Conservation (phyloP, 2,113 vertebrate species). For the Pyrgilauda ruficollis region DNA sequence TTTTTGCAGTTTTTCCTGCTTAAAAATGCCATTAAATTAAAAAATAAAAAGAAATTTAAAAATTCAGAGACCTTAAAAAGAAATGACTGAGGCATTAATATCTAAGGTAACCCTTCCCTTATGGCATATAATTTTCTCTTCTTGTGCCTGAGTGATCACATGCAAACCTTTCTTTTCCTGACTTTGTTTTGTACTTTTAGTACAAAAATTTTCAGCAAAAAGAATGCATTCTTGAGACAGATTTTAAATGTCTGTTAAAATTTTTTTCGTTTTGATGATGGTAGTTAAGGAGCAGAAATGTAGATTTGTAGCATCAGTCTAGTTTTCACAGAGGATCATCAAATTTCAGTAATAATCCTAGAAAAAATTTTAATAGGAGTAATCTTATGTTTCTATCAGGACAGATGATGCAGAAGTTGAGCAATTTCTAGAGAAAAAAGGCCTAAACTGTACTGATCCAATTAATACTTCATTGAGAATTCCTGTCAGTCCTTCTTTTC, state of each 20-base stretch:
- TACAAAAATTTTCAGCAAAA: background rate
- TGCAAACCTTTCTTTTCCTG: background rate
- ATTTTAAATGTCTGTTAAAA: background rate
- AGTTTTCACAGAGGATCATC: background rate
- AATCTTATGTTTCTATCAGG: background rate
- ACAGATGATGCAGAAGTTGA: background rate
- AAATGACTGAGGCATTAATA: background rate
- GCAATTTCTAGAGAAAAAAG: background rate
- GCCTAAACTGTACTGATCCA: background rate
- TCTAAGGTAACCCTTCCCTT: background rate
- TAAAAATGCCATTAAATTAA: background rate
- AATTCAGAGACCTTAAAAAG: background rate
- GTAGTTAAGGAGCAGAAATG: background rate
- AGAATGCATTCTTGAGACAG: background rate
- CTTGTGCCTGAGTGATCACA: background rate
- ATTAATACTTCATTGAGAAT: background rate
- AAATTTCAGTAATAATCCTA: background rate
- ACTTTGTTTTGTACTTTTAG: background rate
- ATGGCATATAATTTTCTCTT: background rate
- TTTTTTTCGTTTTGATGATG: background rate
- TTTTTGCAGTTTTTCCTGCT: background rate
- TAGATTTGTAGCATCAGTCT: background rate
- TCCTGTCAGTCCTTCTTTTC: background rate
- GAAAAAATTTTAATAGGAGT: background rate
- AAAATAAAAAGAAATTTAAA: background rate